A percentile compares a stretch with the other conserved stretches of the same genome.
phyloP scores from a whole-genome alignment of 2,888 invertebrate genomes.

The Aethes cnicana region DNA sequence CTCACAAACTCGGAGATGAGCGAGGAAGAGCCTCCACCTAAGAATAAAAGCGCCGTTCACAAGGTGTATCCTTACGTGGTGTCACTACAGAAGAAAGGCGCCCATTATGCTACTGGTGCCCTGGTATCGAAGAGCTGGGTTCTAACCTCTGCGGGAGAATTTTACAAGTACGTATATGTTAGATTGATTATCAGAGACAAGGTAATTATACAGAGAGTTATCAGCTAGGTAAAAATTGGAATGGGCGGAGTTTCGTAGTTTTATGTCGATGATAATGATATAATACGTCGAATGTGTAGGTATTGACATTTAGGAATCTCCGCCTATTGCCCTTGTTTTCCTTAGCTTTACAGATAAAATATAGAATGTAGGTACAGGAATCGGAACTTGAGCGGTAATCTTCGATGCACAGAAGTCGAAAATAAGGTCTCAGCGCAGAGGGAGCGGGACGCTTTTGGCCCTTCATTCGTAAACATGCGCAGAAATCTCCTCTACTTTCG shows the following conservation, averaged over 20 bases:
- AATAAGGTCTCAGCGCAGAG: too few relatives aligned
- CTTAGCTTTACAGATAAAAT: too few relatives aligned
- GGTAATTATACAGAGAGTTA: not conserved
- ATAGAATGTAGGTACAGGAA: too few relatives aligned
- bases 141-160: constrained; percentile 60
- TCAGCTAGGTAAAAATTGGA: not conserved
- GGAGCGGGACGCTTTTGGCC: too few relatives aligned
- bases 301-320: not conserved
- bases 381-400: too few relatives aligned
- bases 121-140: constrained; percentile 61
- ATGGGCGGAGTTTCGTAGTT: not conserved
- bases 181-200: not conserved
- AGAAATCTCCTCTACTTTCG: too few relatives aligned
- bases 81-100: constrained; percentile 62
- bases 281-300: not conserved
- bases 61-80: constrained; percentile 62
- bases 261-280: not conserved
- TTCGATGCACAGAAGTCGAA: too few relatives aligned
- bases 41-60: too few relatives aligned
- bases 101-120: constrained; percentile 65
- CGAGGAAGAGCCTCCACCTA: too few relatives aligned
- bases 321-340: too few relatives aligned
- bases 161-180: constrained; percentile 57
- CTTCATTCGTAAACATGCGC: too few relatives aligned
- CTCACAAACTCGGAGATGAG: too few relatives aligned